Percentiles rank a stretch among this genome's conserved stretches.
Conservation (phyloP, 2,113 vertebrate genomes). For the Paradoxurus hermaphroditus region DNA sequence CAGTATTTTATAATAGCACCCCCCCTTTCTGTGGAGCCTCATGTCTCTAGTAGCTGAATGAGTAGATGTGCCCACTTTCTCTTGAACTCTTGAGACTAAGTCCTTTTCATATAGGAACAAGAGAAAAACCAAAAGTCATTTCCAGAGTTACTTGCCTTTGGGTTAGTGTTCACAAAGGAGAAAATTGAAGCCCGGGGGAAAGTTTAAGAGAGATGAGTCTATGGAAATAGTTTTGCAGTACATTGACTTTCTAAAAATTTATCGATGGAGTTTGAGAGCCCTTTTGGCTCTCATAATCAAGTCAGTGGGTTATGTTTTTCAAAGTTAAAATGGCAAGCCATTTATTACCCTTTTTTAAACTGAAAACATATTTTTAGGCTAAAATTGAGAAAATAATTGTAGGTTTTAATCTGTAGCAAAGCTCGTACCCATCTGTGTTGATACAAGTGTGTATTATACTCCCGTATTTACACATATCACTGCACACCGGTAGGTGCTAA, state of each 20-base stretch:
- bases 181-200: constrained; percentile 64
- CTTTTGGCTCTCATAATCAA: constrained; percentile 64
- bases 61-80: neutral
- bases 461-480: neutral
- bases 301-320: constrained; percentile 43
- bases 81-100: constrained; percentile 1
- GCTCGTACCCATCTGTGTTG: neutral
- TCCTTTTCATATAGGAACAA: constrained; percentile 15
- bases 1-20: neutral
- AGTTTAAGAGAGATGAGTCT: constrained; percentile 53
- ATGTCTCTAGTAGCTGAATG: neutral
- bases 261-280: constrained; percentile 29
- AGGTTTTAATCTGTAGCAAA: constrained; percentile 28
- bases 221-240: constrained; percentile 63
- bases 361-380: constrained; percentile 60
- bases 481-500: neutral
- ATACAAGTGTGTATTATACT: neutral
- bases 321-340: constrained; percentile 31
- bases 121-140: constrained; percentile 55
- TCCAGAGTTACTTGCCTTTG: constrained; percentile 64
- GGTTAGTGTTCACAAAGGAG: constrained; percentile 67
- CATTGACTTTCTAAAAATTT: constrained; percentile 66
- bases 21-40: neutral
- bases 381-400: constrained; percentile 8
- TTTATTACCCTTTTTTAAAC: constrained; percentile 45